Base-by-base conservation (phyloP, 2,888 invertebrate species). In the Synanthedon myopaeformis region DNA sequence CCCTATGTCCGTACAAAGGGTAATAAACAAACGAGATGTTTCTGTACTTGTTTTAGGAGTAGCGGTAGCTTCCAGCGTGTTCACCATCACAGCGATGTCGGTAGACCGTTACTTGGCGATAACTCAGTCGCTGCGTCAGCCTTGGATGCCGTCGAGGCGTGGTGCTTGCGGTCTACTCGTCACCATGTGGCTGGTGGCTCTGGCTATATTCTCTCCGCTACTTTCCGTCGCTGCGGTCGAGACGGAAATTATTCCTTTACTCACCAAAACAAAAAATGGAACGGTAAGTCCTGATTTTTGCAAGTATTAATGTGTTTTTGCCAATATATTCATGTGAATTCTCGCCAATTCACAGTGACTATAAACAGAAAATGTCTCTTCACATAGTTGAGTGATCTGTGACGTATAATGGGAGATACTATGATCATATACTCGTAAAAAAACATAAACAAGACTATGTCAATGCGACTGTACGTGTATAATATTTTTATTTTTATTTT, bases 1-100 rank as follows among this genome's bases (percentile, higher is more conserved):
- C 23, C 5, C 6, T 6, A 23, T 23, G 23, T 4, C 23, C 23
- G 4, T 23, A 23, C 23, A 23, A 23, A 0, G 5, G 1, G 23
- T 5, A 5, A 23, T 5, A 35, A 35, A 35, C 10, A 35, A 35
- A 35, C 2, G 0, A 35, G 35, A 10, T 35, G 35, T 8, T 35
- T 35, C 35, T 35, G 10, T 10, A 8, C 6, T 35, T 35, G 35
- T 35, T 35, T 35, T 5, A 93, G 93, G 93, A 54, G 92, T 93
- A 28, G 91, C 93, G n/a, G 94, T 94, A 3, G 92, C 93, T 0
- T 92, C 93, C 0, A 93, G 93, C 66, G 92, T 94, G 52, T 94
- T 93, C 72, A 94, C 94, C 0, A 93, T 94, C 63, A 92, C 92
- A 1, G 92, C 92, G 0, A 93, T 94, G 92, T 93, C 93, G 4